phyloP scores from a whole-genome alignment of 2,113 vertebrate genomes.

The Urocynchramus pylzowi region DNA sequence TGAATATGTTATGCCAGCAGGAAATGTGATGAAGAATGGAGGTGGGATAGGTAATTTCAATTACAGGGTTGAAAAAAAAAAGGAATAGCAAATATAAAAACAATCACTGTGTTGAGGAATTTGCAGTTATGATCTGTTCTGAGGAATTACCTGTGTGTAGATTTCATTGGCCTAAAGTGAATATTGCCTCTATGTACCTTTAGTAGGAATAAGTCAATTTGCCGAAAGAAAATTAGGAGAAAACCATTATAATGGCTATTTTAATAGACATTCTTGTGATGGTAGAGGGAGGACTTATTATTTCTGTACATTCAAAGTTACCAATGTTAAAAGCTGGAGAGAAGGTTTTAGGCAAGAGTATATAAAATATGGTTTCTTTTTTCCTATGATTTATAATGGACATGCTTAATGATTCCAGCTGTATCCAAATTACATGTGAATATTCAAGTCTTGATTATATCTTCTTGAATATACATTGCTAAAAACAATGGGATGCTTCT shows the following conservation, averaged over 20 bases:
- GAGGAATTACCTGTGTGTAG: not conserved
- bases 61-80: not conserved
- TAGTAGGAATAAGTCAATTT: not conserved
- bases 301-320: not conserved
- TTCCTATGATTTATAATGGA: not conserved
- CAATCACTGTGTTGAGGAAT: not conserved
- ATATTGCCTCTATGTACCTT: not conserved
- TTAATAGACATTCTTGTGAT: not conserved
- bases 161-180: not conserved
- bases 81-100: not conserved
- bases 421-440: not conserved
- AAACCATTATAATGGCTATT: not conserved
- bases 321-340: not conserved
- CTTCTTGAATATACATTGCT: not conserved
- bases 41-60: not conserved
- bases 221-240: not conserved
- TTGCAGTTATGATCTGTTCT: not conserved
- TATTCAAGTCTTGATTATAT: not conserved
- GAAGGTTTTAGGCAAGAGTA: not conserved
- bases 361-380: accelerated
- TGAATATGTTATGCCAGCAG: not conserved
- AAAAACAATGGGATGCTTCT: not conserved
- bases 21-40: not conserved
- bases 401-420: not conserved
- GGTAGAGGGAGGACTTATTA: not conserved